Conservation (phyloP, 2,888 invertebrate species). For the Lepidochitona cinerea region DNA sequence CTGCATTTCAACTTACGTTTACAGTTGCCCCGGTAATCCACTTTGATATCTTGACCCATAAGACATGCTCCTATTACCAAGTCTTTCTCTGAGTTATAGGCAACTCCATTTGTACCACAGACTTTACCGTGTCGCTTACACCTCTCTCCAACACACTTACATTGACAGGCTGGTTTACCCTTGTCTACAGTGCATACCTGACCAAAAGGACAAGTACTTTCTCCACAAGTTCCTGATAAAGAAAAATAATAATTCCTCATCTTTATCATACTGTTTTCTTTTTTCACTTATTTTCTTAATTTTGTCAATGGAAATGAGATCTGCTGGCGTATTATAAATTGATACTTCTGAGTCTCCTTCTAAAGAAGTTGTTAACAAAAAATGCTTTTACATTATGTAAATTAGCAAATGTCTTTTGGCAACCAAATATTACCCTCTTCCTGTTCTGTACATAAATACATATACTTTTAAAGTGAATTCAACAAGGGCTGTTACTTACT, state of each 20-base stretch:
- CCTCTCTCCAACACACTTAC: neutral
- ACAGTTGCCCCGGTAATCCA: neutral
- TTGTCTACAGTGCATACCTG: neutral
- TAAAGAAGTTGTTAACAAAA: too few relatives aligned
- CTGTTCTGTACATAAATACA: too few relatives aligned
- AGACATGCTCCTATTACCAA: neutral
- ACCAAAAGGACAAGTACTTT: neutral
- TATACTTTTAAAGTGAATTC: too few relatives aligned
- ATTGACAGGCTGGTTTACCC: neutral
- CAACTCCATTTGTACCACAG: slow-evolving; percentile 2
- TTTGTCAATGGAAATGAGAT: too few relatives aligned
- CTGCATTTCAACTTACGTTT: neutral
- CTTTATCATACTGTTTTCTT: too few relatives aligned
- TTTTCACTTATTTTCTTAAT: too few relatives aligned
- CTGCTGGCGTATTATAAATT: too few relatives aligned
- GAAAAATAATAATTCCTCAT: too few relatives aligned
- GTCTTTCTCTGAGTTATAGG: neutral
- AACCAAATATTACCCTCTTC: too few relatives aligned
- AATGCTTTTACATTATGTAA: too few relatives aligned
- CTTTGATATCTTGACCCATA: neutral
- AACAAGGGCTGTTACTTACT: neutral
- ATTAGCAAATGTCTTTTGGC: too few relatives aligned
- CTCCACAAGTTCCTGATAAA: neutral
- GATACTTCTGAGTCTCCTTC: too few relatives aligned
- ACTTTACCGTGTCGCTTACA: slow-evolving; percentile 1